These are phyloP conservation scores for Conopomorpha cramerella DNA, from an alignment of 1,140 invertebrate genomes.

Conservation along the genomic window DNA sequence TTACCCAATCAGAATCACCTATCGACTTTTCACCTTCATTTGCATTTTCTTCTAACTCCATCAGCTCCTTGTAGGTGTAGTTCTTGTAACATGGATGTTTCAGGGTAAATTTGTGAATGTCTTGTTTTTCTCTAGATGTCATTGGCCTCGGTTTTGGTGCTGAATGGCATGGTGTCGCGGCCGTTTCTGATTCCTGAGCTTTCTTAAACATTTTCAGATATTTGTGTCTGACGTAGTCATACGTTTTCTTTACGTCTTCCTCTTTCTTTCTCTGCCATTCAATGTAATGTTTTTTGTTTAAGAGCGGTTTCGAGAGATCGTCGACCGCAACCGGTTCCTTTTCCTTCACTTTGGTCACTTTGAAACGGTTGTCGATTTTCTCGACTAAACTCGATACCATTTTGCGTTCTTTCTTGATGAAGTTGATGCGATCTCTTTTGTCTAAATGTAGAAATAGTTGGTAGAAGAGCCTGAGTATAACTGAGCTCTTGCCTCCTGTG, in stretches of 20 bases:
- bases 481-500: conserved; percentile 50
- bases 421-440: conserved; percentile 58
- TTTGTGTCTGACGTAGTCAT: conserved; percentile 33
- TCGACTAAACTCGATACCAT: conserved; percentile 34
- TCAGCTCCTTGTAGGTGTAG: conserved; percentile 37
- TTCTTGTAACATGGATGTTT: conserved; percentile 36
- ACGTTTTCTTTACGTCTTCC: conserved; percentile 34
- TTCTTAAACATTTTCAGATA: conserved; percentile 31
- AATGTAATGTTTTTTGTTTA: conserved; percentile 49
- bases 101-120: conserved; percentile 35
- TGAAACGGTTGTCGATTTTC: conserved; percentile 40
- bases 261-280: conserved; percentile 62
- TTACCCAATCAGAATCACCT: conserved; percentile 32
- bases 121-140: conserved; percentile 32
- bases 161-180: conserved; percentile 10
- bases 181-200: conserved; percentile 22
- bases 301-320: conserved; percentile 41
- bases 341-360: conserved; percentile 22
- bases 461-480: conserved; percentile 62
- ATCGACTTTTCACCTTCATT: conserved; percentile 22
- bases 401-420: conserved; percentile 56
- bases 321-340: conserved; percentile 25
- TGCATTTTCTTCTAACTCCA: conserved; percentile 29
- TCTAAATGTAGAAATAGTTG: conserved; percentile 64
- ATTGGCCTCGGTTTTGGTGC: conserved; percentile 1